These are phyloP conservation scores for Plecturocebus donacophilus DNA, from an alignment of 2,113 vertebrate genomes.

Conservation along the genomic window DNA sequence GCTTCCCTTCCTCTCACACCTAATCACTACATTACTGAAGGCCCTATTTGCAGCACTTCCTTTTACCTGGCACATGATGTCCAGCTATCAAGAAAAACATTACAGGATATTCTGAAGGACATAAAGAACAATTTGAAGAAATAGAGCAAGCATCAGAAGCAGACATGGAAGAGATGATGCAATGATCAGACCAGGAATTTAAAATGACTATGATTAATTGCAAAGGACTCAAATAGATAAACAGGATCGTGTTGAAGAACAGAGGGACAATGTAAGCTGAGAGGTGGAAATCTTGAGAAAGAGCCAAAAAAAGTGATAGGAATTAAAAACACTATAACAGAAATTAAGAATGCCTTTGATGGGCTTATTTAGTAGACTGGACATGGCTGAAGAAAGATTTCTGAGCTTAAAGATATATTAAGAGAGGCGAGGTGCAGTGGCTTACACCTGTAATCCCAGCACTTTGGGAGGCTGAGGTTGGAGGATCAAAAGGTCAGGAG, in stretches of 20 bases:
- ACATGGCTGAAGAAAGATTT: neutral
- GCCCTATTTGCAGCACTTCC: neutral
- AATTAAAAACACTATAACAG: neutral
- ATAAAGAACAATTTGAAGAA: neutral
- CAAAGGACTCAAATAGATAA: neutral
- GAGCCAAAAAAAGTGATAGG: neutral
- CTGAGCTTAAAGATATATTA: neutral
- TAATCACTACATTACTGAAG: neutral
- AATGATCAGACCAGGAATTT: neutral
- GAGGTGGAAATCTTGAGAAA: neutral
- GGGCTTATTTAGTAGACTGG: neutral
- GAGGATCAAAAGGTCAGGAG: neutral
- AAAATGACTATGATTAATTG: neutral
- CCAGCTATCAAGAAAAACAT: neutral
- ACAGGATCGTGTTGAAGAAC: neutral
- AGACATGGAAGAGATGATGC: neutral
- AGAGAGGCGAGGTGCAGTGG: neutral
- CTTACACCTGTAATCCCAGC: neutral
- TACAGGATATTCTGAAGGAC: neutral
- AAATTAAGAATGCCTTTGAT: neutral
- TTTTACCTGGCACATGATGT: neutral
- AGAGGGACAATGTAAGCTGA: neutral
- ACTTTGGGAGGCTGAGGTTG: neutral
- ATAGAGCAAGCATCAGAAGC: neutral
- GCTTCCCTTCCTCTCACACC: neutral